Evolutionary conservation across 2,113 vertebrate genomes (phyloP), one percentile per base, ranked within the genome.

Genomic region (Tyrannus savana): DNA sequence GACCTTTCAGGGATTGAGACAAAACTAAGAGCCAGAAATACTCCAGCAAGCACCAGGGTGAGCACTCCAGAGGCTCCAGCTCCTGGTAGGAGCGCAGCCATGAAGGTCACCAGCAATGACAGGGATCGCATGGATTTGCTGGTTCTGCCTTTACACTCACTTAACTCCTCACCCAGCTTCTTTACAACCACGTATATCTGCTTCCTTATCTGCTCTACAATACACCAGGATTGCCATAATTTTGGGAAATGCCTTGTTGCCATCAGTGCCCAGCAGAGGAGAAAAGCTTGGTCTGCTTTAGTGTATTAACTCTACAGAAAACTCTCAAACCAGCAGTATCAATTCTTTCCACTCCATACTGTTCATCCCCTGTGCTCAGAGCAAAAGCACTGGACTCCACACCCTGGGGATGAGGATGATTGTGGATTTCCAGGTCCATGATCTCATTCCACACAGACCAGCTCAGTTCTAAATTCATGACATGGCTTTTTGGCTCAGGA

Each of bases 1-100:
- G 93, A 91, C 93, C 95, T 94, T 93, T 86, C 55, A 1, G 75
- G 37, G 84, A 71, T 10, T 35, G 84, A 83, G 91, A 77, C 87
- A 31, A 11, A 95, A 23, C 49, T 15, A 21, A 91, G 35, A 83
- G 91, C 82, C 91, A 79, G 19, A 67, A 88, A 44, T 17, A 3
- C 46, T 33, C n/a, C 4, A 63, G 62, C 35, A 42, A 68, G 69
- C 25, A 8, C 6, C 7, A 1, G 18, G 75, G 84, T 7, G 1
- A 66, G 72, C 47, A 1, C 63, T 50, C 77, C n/a, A 53, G 22
- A 59, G 58, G 42, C 41, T 35, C 49, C 8, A 18, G 77, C 44
- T 42, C 2, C 3, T 3, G 3, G 3, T 4, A 67, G 78, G 49
- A 73, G 22, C 0, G 0, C 58, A 55, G 89, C 53, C 59, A 71